Percentiles rank a stretch among this genome's conserved stretches.
phyloP scores from a whole-genome alignment of 2,797 vertebrate genomes.

The Xenentodon cancila region DNA sequence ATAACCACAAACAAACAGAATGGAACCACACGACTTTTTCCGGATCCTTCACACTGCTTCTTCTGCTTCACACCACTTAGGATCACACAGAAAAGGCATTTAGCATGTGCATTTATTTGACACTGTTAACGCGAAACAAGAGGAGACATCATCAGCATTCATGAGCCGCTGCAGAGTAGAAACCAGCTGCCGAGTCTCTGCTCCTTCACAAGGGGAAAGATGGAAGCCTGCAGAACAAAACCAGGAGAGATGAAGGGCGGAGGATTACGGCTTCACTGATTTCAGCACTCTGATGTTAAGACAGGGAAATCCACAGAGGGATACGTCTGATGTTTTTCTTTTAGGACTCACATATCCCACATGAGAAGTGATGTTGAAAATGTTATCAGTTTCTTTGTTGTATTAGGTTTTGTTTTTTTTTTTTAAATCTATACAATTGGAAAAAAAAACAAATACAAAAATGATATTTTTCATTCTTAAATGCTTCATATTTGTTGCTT shows the following conservation, averaged over 20 bases:
- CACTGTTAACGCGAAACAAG: constrained; percentile 32
- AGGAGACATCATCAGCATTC: constrained; percentile 38
- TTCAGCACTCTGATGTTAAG: constrained; percentile 7
- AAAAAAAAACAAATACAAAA: no score
- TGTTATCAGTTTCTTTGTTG: no score
- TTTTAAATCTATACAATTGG: no score
- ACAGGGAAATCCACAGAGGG: not conserved
- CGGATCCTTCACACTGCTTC: constrained; percentile 42
- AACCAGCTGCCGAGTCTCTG: constrained; percentile 12
- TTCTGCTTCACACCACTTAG: constrained; percentile 34
- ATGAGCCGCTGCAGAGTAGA: constrained; percentile 12
- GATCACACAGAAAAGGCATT: constrained; percentile 36
- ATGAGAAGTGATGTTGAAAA: no score
- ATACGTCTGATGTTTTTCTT: constrained; percentile 2
- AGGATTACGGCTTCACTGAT: constrained; percentile 18
- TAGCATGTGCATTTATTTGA: constrained; percentile 36
- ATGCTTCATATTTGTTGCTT: no score
- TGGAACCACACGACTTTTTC: constrained; percentile 54
- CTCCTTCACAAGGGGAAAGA: constrained; percentile 5
- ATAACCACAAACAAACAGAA: constrained; percentile 66
- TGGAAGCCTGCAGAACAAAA: constrained; percentile 30
- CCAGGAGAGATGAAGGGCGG: constrained; percentile 9
- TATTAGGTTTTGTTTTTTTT: no score
- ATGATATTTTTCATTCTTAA: no score
- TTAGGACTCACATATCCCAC: not conserved